These are phyloP conservation scores for Eucera pruinosa DNA, from an alignment of 2,888 invertebrate species.

Conservation along the genomic window DNA sequence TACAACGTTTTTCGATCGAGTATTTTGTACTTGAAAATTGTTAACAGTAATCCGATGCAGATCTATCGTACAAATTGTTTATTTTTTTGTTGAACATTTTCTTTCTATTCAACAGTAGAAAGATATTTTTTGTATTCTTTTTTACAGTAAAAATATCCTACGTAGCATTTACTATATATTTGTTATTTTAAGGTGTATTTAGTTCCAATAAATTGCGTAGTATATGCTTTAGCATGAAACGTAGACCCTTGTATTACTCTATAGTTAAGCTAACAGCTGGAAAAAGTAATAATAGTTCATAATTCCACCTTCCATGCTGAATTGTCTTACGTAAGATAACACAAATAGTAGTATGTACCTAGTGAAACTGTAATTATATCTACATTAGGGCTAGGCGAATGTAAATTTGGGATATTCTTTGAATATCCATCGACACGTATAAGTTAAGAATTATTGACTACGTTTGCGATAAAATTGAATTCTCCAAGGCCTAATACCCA, in stretches of 20 bases:
- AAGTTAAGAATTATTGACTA: neutral
- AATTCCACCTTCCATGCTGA: constrained; percentile 22
- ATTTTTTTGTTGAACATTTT: too few species aligned
- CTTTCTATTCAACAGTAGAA: too few species aligned
- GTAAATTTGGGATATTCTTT: neutral
- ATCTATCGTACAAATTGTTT: too few species aligned
- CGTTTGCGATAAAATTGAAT: neutral
- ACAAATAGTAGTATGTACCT: constrained; percentile 6
- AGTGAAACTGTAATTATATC: too few species aligned
- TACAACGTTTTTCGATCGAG: neutral
- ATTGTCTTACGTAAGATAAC: constrained; percentile 5
- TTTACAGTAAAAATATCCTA: neutral
- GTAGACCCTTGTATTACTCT: constrained; percentile 11
- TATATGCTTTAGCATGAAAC: constrained; percentile 40
- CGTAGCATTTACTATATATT: too few species aligned
- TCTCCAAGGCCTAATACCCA: constrained; percentile 55
- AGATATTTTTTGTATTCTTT: neutral
- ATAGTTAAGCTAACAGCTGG: constrained; percentile 17
- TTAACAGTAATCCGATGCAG: neutral
- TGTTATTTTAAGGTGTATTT: neutral
- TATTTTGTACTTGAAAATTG: neutral
- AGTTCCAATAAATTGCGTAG: neutral
- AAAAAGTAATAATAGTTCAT: neutral
- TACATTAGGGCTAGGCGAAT: constrained; percentile 61
- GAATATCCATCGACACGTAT: neutral